phyloP scores from a whole-genome alignment of 2,888 invertebrate genomes.

The Caenorhabditis drosophilae region DNA sequence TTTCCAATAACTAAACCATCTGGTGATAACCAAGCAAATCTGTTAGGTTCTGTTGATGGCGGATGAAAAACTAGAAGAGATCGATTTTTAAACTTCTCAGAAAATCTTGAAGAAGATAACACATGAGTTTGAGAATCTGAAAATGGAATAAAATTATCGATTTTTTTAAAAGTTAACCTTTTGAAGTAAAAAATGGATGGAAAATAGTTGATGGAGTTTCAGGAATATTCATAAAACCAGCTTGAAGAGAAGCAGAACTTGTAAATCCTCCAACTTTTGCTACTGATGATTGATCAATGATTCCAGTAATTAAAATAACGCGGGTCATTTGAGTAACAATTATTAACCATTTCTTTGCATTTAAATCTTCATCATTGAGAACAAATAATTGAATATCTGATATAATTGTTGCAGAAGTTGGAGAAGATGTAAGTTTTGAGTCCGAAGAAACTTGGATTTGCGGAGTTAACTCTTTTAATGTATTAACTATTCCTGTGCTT shows the following conservation, averaged over 20 bases:
- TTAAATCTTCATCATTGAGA: slow-evolving; percentile 13
- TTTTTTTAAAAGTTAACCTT: slow-evolving; percentile 17
- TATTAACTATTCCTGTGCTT: slow-evolving; percentile 38
- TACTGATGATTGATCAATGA: neutral
- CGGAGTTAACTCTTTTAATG: slow-evolving; percentile 46
- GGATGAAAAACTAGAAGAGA: slow-evolving; percentile 26
- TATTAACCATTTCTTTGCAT: slow-evolving; percentile 46
- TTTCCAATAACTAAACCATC: slow-evolving; percentile 34
- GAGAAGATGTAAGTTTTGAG: slow-evolving; percentile 1
- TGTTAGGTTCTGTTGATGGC: slow-evolving; percentile 13
- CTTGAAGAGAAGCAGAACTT: slow-evolving; percentile 39
- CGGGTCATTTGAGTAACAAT: slow-evolving; percentile 52
- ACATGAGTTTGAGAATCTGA: slow-evolving; percentile 7
- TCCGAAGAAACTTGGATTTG: slow-evolving; percentile 10
- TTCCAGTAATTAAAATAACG: slow-evolving; percentile 26
- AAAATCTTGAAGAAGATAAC: slow-evolving; percentile 15
- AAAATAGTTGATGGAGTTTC: slow-evolving; percentile 36
- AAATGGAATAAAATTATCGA: too few relatives aligned
- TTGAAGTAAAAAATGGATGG: slow-evolving; percentile 39
- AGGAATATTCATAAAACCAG: slow-evolving; percentile 37
- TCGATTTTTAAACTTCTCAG: slow-evolving; percentile 35
- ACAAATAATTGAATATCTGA: slow-evolving; percentile 47
- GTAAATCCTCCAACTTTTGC: slow-evolving; percentile 20
- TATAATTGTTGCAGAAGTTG: slow-evolving; percentile 23
- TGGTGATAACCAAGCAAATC: slow-evolving; percentile 40